Evolutionary conservation across 1,140 invertebrate genomes (phyloP), one percentile per base, ranked within the genome.

Genomic region (Brachionus paranguensis): DNA sequence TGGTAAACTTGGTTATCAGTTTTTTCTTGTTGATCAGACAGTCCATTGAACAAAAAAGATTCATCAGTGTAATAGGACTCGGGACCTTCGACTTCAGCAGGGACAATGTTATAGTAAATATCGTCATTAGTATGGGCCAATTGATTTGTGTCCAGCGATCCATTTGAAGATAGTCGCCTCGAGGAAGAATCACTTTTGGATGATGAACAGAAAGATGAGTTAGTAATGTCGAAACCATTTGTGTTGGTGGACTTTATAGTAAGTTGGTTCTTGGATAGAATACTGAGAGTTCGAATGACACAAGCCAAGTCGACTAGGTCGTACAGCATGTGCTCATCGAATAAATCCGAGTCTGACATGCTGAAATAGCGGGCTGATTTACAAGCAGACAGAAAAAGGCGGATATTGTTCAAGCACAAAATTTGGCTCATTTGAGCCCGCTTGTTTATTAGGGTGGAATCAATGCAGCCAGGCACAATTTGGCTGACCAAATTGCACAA

Each of bases 251-350:
- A 20, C 43, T 76, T 76, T 0, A 76, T 1, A 33, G 72, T 76
- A 3, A 76, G n/a, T 1, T 76, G 43, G 33, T 60, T 17, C 17
- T 81, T 81, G 8, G 78, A 81, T 17, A 81, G 12, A 41, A 47
- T 33, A 47, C 78, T 81, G 7, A 81, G 20, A 10, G 78, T 81
- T 68, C 41, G 37, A n/a, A 81, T 81, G 4, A 81, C 78, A 41
- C 17, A 68, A 64, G 78, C 78, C 3, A 81, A 47, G 33, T 81
- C 64, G 14, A 24, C 41, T 12, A 81, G 37, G 12, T 81, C 78
- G 33, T 81, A 81, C 10, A 81, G 43, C 78, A 81, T 81, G 53
- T 81, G 24, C n/a, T 81, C 78, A 68, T 81, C 64, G 29, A 81
- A 81, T 68, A 81, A n/a, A 24, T 81, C 78, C 17, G 53, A 64